phyloP scores from a whole-genome alignment of 2,113 vertebrate genomes.

The Seriola quinqueradiata region DNA sequence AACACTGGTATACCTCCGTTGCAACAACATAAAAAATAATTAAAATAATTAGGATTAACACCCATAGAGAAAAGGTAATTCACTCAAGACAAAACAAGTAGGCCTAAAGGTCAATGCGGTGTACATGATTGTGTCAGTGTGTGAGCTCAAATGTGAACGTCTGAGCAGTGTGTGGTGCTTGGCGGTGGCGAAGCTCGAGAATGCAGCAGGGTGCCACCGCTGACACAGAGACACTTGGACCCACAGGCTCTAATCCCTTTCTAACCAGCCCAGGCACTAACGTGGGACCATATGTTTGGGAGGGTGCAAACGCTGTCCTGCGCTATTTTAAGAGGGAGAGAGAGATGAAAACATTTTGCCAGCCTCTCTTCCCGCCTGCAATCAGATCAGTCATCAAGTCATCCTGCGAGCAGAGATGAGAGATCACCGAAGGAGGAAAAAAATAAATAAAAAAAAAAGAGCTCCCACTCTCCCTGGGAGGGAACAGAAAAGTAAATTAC shows the following conservation, averaged over 20 bases:
- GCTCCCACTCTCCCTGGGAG: slow-evolving; percentile 6
- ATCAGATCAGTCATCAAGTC: slow-evolving; percentile 77
- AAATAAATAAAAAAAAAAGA: slow-evolving; percentile 19
- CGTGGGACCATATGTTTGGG: slow-evolving; percentile 77
- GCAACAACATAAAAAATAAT: slow-evolving; percentile 11
- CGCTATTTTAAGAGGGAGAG: slow-evolving; percentile 59
- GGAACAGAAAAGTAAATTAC: slow-evolving; percentile 76
- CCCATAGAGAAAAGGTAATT: not conserved
- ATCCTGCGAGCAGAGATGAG: slow-evolving; percentile 55
- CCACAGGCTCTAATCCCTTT: slow-evolving; percentile 75
- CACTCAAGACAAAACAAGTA: slow-evolving; percentile 14
- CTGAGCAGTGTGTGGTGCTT: slow-evolving; percentile 52
- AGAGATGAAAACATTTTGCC: slow-evolving; percentile 73
- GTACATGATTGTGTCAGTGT: slow-evolving; percentile 21
- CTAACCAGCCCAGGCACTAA: slow-evolving; percentile 65
- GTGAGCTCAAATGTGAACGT: slow-evolving; percentile 33
- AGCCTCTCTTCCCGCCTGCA: slow-evolving; percentile 51
- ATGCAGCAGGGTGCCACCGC: slow-evolving; percentile 75
- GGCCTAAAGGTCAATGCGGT: slow-evolving; percentile 22
- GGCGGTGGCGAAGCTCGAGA: slow-evolving; percentile 53
- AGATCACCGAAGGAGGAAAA: slow-evolving; percentile 52
- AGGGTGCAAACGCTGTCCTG: slow-evolving; percentile 67
- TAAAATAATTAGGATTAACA: slow-evolving; percentile 1
- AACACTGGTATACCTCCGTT: not conserved
- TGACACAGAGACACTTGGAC: slow-evolving; percentile 74